These are phyloP conservation scores for Asteroscopus sphinx DNA, from an alignment of 2,888 invertebrate genomes.

Conservation along the genomic window DNA sequence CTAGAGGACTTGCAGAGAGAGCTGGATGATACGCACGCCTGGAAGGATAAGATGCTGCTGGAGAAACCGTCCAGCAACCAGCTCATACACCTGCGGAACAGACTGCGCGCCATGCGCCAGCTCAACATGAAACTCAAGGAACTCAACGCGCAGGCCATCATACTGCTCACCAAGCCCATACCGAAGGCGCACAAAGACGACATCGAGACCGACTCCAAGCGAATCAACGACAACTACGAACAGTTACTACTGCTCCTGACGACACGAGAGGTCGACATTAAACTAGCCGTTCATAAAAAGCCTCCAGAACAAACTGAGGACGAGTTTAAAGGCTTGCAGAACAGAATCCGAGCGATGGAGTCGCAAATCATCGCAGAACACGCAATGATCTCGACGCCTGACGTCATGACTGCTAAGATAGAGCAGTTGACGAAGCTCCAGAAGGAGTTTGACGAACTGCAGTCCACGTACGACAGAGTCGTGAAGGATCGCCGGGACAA, in stretches of 20 bases:
- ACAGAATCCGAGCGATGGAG: constrained; percentile 82
- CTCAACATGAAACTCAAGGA: constrained; percentile 77
- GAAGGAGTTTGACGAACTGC: constrained; percentile 77
- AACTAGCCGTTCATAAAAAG: constrained; percentile 75
- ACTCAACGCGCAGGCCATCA: constrained; percentile 73
- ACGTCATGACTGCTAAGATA: constrained; percentile 79
- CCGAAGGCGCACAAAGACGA: constrained; percentile 69
- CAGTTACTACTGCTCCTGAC: constrained; percentile 62
- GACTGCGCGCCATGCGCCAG: constrained; percentile 73
- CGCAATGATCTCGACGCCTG: constrained; percentile 81
- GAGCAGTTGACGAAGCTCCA: constrained; percentile 77
- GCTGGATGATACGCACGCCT: constrained; percentile 87
- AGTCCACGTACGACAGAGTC: constrained; percentile 79
- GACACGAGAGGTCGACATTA: constrained; percentile 85
- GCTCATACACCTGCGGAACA: constrained; percentile 88
- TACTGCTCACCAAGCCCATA: constrained; percentile 70
- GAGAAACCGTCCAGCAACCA: constrained; percentile 74
- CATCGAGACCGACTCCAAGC: constrained; percentile 68
- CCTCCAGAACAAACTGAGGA: constrained; percentile 78
- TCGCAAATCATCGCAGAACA: constrained; percentile 85
- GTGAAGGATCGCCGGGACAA: constrained; percentile 83
- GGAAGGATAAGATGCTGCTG: constrained; percentile 78
- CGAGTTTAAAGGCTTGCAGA: constrained; percentile 77
- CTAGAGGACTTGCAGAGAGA: constrained; percentile 86
- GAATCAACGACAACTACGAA: constrained; percentile 65